These are phyloP conservation scores for Dolichomitus sp. DNA, from an alignment of 2,888 invertebrate species.

Conservation along the genomic window DNA sequence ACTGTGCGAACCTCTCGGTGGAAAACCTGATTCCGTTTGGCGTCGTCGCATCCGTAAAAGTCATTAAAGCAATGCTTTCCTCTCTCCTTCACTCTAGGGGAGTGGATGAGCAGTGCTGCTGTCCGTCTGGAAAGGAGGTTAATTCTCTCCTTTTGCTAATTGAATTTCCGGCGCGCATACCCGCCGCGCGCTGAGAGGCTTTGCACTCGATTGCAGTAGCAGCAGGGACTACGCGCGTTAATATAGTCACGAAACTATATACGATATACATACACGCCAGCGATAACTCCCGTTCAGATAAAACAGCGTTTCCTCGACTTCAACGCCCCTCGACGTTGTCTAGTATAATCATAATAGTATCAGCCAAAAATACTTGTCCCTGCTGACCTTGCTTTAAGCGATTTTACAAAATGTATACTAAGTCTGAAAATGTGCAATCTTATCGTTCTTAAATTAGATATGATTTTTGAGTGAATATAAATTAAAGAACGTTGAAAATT, in stretches of 20 bases:
- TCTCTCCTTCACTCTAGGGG: background rate
- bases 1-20: background rate
- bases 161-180: slow-evolving; percentile 46
- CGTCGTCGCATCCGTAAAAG: slow-evolving; percentile 44
- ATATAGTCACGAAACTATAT: slow-evolving; percentile 32
- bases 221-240: slow-evolving; percentile 1
- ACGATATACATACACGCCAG: background rate
- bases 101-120: background rate
- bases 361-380: background rate
- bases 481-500: too few relatives aligned
- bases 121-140: slow-evolving; percentile 44
- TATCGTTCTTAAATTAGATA: background rate
- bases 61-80: slow-evolving; percentile 36
- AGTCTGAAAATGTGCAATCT: background rate
- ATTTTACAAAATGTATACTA: background rate
- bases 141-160: slow-evolving; percentile 47
- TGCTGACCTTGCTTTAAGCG: background rate
- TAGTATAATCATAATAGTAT: background rate
- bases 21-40: background rate
- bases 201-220: slow-evolving; percentile 31
- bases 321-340: background rate
- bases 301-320: slow-evolving; percentile 16
- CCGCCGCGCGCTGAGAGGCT: background rate
- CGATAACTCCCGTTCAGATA: slow-evolving; percentile 15
- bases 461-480: background rate